phyloP scores from a whole-genome alignment of 2,113 vertebrate species.

The Prionailurus viverrinus region DNA sequence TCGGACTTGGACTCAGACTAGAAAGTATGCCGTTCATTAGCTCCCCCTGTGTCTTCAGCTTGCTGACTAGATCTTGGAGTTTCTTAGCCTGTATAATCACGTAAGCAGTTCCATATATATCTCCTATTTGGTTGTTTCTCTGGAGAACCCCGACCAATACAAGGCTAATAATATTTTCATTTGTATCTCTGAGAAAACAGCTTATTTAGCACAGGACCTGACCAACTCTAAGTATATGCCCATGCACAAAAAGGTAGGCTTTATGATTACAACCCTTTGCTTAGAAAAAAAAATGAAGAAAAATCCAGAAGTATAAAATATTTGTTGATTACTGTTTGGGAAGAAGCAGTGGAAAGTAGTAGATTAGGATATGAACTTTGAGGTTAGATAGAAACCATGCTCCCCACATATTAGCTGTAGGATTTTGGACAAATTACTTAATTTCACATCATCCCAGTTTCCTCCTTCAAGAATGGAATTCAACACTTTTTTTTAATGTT shows the following conservation, averaged over 20 bases:
- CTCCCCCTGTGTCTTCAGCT: background rate
- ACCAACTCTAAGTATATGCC: background rate
- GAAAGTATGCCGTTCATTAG: background rate
- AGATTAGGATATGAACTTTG: background rate
- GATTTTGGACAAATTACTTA: background rate
- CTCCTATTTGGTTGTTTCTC: background rate
- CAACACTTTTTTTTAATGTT: background rate
- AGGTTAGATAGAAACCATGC: background rate
- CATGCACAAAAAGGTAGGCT: background rate
- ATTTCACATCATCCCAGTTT: background rate
- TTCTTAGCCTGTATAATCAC: background rate
- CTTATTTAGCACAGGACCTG: background rate
- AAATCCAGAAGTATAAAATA: background rate
- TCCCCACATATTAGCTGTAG: background rate
- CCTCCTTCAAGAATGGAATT: background rate
- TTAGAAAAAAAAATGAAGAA: background rate
- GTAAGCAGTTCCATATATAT: background rate
- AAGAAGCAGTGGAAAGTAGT: background rate
- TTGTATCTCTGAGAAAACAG: background rate
- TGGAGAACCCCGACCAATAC: background rate
- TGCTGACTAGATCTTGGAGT: background rate
- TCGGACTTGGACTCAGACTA: background rate
- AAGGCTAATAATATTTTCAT: background rate
- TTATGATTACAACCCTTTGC: background rate
- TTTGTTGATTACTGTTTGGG: conserved; percentile 8